Evolutionary conservation across 2,797 vertebrate genomes (phyloP), one percentile per base, ranked within the genome.

Genomic region (Amblyopsis hoosieri): DNA sequence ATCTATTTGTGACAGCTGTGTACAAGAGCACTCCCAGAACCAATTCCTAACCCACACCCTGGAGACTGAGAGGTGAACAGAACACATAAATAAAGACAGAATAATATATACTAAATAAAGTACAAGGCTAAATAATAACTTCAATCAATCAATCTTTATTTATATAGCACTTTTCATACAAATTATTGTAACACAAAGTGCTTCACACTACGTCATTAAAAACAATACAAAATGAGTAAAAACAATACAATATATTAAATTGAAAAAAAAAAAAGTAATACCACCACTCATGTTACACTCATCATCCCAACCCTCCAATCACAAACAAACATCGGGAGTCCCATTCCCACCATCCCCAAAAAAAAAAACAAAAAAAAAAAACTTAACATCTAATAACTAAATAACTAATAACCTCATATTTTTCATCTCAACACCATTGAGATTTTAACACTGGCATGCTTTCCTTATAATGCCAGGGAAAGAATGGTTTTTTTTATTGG

Each of bases 11-110:
- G 64, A 60, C 54, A 12, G 37, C 76, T 54, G 54, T 42, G 12
- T 10, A 54, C 10, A 0, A 3, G 67, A 58, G 59, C 65, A 77
- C 52, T 71, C 67, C 33, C 64, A 69, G 55, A 66, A 15, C 60
- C 64, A 63, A 72, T 42, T 17, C 54, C 69, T 54, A 71, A 64
- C 45, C 37, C 60, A 19, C 12, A 74, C 15, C 14, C 19, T 45
- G 17, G 63, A 49, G 60, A 51, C 29, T 49, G 60, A 83, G 53
- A 86, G 85, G 87, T 87, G 76, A 84, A 83, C 69, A 54, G 15
- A 66, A 23, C 19, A 33, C 19, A 14, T n/a, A 29, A 49, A 45
- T 17, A 12, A 62, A 50, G 23, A 56, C 17, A 31, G 54, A 11
- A 47, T 12, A 64, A 37, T 37, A 37, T 8, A 37, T 37, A 37